Conservation (phyloP, 2,888 invertebrate species). For the Athalia cordata region DNA sequence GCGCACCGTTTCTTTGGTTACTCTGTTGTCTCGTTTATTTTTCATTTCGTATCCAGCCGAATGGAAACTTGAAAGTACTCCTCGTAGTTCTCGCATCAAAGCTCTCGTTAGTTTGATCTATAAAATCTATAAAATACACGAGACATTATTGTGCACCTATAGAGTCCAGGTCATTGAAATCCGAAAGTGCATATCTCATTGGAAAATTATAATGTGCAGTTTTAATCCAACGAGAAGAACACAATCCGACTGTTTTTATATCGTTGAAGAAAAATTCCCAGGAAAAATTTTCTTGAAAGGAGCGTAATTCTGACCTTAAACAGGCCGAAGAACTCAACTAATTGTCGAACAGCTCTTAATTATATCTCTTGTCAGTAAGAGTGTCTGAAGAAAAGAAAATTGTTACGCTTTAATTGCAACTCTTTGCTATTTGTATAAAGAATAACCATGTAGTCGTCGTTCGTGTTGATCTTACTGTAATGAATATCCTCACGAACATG, state of each 20-base stretch:
- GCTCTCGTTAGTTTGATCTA: too few species aligned
- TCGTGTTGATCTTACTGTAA: too few species aligned
- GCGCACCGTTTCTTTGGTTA: too few species aligned
- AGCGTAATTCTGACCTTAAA: background rate
- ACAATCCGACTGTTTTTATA: background rate
- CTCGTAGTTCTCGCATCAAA: background rate
- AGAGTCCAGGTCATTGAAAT: too few species aligned
- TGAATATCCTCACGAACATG: too few species aligned
- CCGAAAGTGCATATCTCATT: too few species aligned
- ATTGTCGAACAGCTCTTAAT: background rate
- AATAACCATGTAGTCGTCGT: too few species aligned
- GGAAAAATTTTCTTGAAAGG: background rate
- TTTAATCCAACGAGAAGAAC: background rate
- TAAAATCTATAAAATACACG: background rate
- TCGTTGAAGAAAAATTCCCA: background rate
- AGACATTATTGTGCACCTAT: background rate
- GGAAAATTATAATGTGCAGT: too few species aligned
- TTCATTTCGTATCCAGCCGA: background rate
- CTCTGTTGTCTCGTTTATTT: slow-evolving; percentile 7
- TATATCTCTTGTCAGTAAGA: too few species aligned
- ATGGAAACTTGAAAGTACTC: slow-evolving; percentile 27
- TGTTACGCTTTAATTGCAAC: too few species aligned
- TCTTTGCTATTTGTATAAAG: too few species aligned
- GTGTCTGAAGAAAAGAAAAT: too few species aligned
- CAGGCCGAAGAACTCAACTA: slow-evolving; percentile 6